Evolutionary conservation across 2,113 vertebrate species (phyloP), one percentile per base, ranked within the genome.

Genomic region (Gadus macrocephalus): DNA sequence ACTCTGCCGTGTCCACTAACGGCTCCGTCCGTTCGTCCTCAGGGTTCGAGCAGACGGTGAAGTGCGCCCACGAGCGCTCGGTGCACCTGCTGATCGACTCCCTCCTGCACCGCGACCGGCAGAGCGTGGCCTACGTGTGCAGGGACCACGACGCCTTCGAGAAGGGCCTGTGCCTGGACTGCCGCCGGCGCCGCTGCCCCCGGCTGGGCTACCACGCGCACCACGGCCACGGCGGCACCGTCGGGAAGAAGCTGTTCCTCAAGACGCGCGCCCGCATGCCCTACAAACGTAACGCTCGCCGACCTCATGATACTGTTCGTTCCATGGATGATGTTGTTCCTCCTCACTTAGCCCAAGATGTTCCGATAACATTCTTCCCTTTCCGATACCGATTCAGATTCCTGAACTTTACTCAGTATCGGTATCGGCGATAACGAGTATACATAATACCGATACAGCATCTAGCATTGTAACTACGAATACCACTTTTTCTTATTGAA

Each of bases 71-170:
- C 0, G 96, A 97, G 85, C 90, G 96, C 7, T 94, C 96, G 0
- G 95, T 98, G 28, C 94, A 98, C 70, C 92, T 99, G 14, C 97
- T 98, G 85, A 94, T 98, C 0, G 96, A 99, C 88, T 99, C 97
- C 0, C 64, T 98, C 70, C 84, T 93, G 59, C 93, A 97, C 60
- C 70, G 87, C 0, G 82, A 93, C 73, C 89, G 89, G 88, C 94
- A 92, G 83, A 96, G 89, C 83, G 91, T 35, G 15, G 96, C 92
- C 42, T 99, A 96, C 90, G 88, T 85, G 88, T 99, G 97, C 90
- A 92, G 78, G 0, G 87, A 94, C 85, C 90, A 94, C 85, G 87
- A 76, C 16, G 91, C 92, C 6, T 98, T 99, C 77, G 86, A 93
- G 79, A 94, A 90, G 79, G 97, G 97, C 0, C 55, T 92, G 78